A percentile compares a stretch with the other conserved stretches of the same genome.
Conservation (phyloP, 2,113 vertebrate species). For the Hemichromis elongatus region DNA sequence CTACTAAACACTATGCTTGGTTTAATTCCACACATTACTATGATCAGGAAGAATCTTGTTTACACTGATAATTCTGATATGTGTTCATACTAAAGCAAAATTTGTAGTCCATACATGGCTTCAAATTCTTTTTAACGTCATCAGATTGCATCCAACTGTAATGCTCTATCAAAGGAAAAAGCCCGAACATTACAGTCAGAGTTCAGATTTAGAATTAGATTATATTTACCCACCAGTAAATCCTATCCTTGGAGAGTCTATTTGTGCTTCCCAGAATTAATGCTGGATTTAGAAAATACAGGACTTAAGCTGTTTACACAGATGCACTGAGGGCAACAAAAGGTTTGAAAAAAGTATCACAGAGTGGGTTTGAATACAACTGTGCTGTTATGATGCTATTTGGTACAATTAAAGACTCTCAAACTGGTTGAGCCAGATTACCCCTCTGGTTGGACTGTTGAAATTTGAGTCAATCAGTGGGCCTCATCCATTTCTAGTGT, state of each 20-base stretch:
- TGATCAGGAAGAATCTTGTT: not conserved
- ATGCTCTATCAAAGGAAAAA: too few species aligned
- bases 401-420: not conserved
- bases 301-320: conserved; percentile 39
- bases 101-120: not conserved
- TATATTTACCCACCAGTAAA: conserved; percentile 31
- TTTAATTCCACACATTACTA: not conserved
- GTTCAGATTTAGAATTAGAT: conserved; percentile 33
- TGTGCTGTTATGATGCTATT: not conserved
- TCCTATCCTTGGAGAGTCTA: conserved; percentile 15
- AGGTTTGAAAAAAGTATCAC: not conserved
- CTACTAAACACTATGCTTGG: not conserved
- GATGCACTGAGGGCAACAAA: conserved; percentile 17
- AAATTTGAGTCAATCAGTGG: not conserved
- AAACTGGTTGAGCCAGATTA: not conserved
- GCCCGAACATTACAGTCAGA: not conserved
- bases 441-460: not conserved
- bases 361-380: not conserved
- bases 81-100: not conserved
- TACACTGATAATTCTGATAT: not conserved
- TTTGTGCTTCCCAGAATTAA: conserved; percentile 29
- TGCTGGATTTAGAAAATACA: conserved; percentile 45
- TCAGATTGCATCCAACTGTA: not conserved
- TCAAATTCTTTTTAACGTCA: not conserved
- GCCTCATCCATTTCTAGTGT: not conserved